Percentiles rank a stretch among this genome's conserved stretches.
These are phyloP conservation scores for Leptestheria dahalacensis DNA, from an alignment of 1,140 invertebrate genomes.

Conservation along the genomic window DNA sequence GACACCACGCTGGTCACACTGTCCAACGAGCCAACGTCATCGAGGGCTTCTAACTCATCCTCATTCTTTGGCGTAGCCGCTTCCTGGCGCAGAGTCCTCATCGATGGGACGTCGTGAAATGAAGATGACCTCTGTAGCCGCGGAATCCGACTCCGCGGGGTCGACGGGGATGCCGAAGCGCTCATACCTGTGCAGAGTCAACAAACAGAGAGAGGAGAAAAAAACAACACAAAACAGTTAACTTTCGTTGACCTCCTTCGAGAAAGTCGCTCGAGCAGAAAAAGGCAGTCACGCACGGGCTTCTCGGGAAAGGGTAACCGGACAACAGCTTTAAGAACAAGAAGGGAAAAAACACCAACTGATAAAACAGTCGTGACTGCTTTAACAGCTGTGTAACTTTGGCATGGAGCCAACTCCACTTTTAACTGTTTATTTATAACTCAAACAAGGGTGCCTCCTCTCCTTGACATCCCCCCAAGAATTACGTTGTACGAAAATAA, in stretches of 20 bases:
- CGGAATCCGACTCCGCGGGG: conserved; percentile 5
- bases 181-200: neutral
- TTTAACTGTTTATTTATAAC: neutral
- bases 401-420: neutral
- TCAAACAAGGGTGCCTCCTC: too few relatives aligned
- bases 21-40: conserved; percentile 10
- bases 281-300: neutral
- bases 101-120: conserved; percentile 1
- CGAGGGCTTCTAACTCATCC: conserved; percentile 7
- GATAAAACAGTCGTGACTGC: neutral
- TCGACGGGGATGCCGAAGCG: neutral
- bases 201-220: neutral
- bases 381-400: neutral
- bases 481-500: too few relatives aligned
- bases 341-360: neutral
- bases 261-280: neutral
- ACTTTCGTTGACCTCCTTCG: neutral
- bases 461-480: too few relatives aligned
- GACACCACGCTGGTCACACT: conserved; percentile 9
- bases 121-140: conserved; percentile 11
- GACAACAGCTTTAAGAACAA: too few relatives aligned
- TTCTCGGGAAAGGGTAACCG: neutral
- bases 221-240: neutral
- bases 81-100: neutral
- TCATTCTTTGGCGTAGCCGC: neutral